phyloP scores from a whole-genome alignment of 2,888 invertebrate genomes.

The Macaria liturata region DNA sequence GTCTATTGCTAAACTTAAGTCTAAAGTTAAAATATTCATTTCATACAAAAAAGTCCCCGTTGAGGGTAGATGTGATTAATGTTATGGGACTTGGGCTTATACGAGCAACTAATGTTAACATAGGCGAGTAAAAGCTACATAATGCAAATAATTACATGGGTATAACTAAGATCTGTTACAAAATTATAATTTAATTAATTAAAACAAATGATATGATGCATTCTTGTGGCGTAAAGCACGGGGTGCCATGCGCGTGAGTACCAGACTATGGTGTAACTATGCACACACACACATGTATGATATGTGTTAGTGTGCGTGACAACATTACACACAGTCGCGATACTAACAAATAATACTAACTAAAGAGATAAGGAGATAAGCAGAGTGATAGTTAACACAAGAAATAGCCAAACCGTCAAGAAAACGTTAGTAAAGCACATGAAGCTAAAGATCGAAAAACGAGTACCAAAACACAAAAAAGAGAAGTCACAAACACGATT shows the following conservation, averaged over 20 bases:
- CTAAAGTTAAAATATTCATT: slow-evolving; percentile 54
- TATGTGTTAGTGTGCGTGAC: slow-evolving; percentile 16
- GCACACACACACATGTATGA: slow-evolving; percentile 23
- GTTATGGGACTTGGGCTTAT: slow-evolving; percentile 53
- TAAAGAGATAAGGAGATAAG: slow-evolving; percentile 54
- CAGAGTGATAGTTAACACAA: slow-evolving; percentile 39
- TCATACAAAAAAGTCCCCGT: slow-evolving; percentile 81
- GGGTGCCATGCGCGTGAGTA: slow-evolving; percentile 61
- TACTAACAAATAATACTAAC: slow-evolving; percentile 58
- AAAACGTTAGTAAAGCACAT: slow-evolving; percentile 39
- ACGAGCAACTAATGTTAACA: slow-evolving; percentile 11
- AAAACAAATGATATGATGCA: slow-evolving; percentile 84
- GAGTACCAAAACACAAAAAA: slow-evolving; percentile 15
- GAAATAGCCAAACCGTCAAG: slow-evolving; percentile 39
- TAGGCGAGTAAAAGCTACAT: slow-evolving; percentile 52
- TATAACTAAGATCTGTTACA: slow-evolving; percentile 65
- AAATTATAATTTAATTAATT: slow-evolving; percentile 66
- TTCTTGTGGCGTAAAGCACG: slow-evolving; percentile 75
- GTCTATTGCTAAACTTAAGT: slow-evolving; percentile 38
- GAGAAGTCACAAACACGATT: slow-evolving; percentile 31
- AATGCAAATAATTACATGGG: slow-evolving; percentile 60
- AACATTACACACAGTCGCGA: slow-evolving; percentile 44
- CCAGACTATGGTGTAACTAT: slow-evolving; percentile 23
- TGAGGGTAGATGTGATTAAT: slow-evolving; percentile 53
- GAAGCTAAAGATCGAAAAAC: slow-evolving; percentile 33